Conservation (phyloP, 2,113 vertebrate genomes). For the Ictidomys tridecemlineatus region DNA sequence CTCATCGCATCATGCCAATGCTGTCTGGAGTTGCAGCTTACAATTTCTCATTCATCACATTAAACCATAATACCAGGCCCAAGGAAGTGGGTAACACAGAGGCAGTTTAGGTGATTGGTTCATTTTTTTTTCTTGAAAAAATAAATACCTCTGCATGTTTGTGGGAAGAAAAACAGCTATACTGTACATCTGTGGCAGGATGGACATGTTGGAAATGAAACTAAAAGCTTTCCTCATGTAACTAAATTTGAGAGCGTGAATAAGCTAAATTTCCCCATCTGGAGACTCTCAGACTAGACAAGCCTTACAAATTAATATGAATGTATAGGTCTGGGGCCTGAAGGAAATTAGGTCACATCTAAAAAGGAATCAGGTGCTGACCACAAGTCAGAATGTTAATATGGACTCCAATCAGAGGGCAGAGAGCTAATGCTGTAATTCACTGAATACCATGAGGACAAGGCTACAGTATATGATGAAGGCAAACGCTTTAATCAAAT, state of each 20-base stretch:
- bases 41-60: background rate
- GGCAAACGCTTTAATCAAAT: background rate
- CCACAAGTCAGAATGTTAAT: conserved; percentile 30
- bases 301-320: conserved; percentile 55
- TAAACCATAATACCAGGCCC: background rate
- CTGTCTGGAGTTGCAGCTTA: background rate
- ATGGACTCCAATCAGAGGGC: conserved; percentile 14
- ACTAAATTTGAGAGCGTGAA: conserved; percentile 64
- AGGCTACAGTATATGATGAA: background rate
- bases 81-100: background rate
- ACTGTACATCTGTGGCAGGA: background rate
- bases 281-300: conserved; percentile 67
- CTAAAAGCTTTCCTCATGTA: conserved; percentile 42
- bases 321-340: conserved; percentile 42
- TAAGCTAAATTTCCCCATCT: conserved; percentile 61
- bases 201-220: conserved; percentile 15
- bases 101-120: background rate
- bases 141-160: background rate
- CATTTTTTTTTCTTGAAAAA: background rate
- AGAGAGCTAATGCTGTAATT: background rate
- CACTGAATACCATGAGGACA: background rate
- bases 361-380: conserved; percentile 54
- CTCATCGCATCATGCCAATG: rapidly evolving
- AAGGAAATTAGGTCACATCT: conserved; percentile 69
- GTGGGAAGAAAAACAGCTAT: background rate